These are phyloP conservation scores for Protophormia terraenovae DNA, from an alignment of 2,888 invertebrate genomes.

Conservation along the genomic window DNA sequence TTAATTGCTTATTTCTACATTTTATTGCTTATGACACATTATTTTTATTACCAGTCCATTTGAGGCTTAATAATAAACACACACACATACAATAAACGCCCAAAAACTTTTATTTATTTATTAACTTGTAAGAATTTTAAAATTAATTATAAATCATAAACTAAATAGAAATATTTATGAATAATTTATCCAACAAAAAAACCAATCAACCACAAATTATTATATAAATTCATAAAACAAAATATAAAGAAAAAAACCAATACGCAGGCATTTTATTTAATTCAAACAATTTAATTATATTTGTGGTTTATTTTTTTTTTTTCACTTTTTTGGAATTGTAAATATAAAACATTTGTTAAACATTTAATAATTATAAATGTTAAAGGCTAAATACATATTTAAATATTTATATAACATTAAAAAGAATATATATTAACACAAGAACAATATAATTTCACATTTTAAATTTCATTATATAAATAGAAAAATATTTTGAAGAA, in stretches of 20 bases:
- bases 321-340: neutral
- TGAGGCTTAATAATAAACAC: too few relatives aligned
- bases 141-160: constrained; percentile 47
- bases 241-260: too few relatives aligned
- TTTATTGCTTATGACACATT: constrained; percentile 12
- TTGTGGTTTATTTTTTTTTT: neutral
- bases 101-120: constrained; percentile 4
- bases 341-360: neutral
- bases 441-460: too few relatives aligned
- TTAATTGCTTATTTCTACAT: neutral
- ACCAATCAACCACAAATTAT: constrained; percentile 56
- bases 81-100: neutral
- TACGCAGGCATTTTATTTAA: constrained; percentile 4
- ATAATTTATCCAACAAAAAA: constrained; percentile 36
- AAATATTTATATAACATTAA: neutral
- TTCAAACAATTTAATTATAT: constrained; percentile 43
- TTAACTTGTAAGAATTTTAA: constrained; percentile 20
- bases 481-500: too few relatives aligned
- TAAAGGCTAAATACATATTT: constrained; percentile 16
- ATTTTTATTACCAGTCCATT: too few relatives aligned
- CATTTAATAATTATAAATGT: constrained; percentile 3
- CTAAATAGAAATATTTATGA: constrained; percentile 27
- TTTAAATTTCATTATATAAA: too few relatives aligned
- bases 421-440: neutral
- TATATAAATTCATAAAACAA: constrained; percentile 1